Percentiles rank a stretch among this genome's conserved stretches.
These are phyloP conservation scores for Pantherophis vulpinus DNA, from an alignment of 2,797 vertebrate genomes.

Conservation along the genomic window DNA sequence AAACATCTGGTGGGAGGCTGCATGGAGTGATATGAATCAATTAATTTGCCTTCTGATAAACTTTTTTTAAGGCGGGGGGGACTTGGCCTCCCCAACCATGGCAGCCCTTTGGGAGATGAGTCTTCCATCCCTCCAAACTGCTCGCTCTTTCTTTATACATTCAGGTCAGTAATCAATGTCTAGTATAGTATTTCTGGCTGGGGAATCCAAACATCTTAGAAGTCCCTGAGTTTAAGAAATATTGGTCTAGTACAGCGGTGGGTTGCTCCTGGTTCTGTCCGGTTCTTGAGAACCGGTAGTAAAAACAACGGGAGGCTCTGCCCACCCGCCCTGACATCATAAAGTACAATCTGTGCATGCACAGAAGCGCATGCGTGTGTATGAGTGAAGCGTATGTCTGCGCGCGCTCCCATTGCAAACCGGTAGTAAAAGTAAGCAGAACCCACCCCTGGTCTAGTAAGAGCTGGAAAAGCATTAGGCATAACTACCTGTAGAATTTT, in stretches of 20 bases:
- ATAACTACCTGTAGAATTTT: constrained; percentile 55
- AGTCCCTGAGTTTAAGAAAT: neutral
- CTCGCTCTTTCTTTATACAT: neutral
- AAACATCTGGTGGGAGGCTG: neutral
- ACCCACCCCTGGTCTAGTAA: constrained; percentile 15
- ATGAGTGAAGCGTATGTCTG: too few species aligned
- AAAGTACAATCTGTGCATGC: too few species aligned
- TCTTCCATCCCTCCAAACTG: neutral
- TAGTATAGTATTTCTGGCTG: neutral
- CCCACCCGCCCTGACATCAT: too few species aligned
- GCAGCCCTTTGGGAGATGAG: neutral
- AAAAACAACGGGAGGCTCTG: too few species aligned
- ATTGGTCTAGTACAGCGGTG: constrained; percentile 15
- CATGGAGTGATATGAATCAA: neutral
- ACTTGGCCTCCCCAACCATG: neutral
- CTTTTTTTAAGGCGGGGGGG: neutral
- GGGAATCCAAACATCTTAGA: neutral
- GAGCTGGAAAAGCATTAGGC: constrained; percentile 32
- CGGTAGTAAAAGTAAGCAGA: too few species aligned
- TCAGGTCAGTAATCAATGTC: neutral
- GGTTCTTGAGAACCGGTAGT: too few species aligned
- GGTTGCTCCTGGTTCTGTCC: too few species aligned
- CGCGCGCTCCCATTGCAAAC: too few species aligned
- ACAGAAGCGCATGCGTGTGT: too few species aligned
- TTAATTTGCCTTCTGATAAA: neutral